These are phyloP conservation scores for Lissonota sp. DNA, from an alignment of 2,888 invertebrate species.

Conservation along the genomic window DNA sequence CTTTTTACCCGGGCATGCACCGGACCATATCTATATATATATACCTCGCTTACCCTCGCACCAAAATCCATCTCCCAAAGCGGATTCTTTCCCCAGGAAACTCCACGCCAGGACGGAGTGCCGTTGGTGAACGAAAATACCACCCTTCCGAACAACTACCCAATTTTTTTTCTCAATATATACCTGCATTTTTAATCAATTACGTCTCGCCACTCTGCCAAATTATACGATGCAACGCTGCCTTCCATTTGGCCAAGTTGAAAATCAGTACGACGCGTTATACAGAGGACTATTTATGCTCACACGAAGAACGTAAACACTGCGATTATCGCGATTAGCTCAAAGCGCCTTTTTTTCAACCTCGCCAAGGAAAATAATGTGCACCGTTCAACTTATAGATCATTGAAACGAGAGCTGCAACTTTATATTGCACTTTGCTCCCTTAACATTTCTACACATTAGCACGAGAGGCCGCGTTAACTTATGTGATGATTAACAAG, in stretches of 20 bases:
- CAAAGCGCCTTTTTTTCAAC: neutral
- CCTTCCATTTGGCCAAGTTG: constrained; percentile 6
- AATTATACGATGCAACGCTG: constrained; percentile 40
- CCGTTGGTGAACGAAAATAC: constrained; percentile 36
- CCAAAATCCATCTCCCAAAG: constrained; percentile 4
- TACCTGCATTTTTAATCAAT: constrained; percentile 27
- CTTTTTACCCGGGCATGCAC: constrained; percentile 58
- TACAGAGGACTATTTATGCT: constrained; percentile 17
- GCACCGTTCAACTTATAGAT: too few relatives aligned
- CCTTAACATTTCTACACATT: too few relatives aligned
- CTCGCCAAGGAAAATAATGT: neutral
- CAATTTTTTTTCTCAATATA: neutral
- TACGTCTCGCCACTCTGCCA: constrained; percentile 48
- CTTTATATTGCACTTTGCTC: too few relatives aligned
- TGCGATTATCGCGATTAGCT: neutral
- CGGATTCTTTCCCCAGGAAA: neutral
- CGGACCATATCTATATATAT: constrained; percentile 44
- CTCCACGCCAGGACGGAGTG: neutral
- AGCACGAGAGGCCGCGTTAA: too few relatives aligned
- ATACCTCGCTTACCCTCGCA: constrained; percentile 25
- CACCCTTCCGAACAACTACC: constrained; percentile 3
- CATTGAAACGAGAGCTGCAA: too few relatives aligned
- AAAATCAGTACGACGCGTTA: constrained; percentile 32
- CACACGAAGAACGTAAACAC: neutral
- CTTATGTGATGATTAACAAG: too few relatives aligned